These are phyloP conservation scores for Palloptera scutellata DNA, from an alignment of 2,888 invertebrate genomes.

Conservation along the genomic window DNA sequence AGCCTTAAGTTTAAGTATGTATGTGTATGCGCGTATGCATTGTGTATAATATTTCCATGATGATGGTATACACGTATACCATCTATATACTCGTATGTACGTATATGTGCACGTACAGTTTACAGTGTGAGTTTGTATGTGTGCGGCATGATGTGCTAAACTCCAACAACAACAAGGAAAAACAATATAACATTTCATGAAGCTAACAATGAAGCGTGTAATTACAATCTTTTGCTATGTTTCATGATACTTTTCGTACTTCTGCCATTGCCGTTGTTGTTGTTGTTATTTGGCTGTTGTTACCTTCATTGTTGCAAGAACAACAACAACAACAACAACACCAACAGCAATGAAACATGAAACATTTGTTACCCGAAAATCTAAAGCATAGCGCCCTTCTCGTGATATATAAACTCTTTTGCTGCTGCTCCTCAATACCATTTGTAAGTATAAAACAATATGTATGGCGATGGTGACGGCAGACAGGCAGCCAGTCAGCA, in stretches of 20 bases:
- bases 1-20: slow-evolving; percentile 42
- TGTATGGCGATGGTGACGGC: background rate
- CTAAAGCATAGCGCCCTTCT: slow-evolving; percentile 17
- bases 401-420: slow-evolving; percentile 18
- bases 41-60: background rate
- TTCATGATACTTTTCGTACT: slow-evolving; percentile 23
- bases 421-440: background rate
- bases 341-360: slow-evolving; percentile 26
- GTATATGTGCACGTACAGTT: no score
- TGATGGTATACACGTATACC: no score
- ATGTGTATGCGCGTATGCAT: background rate
- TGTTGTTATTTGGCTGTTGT: background rate
- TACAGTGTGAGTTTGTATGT: slow-evolving; percentile 8
- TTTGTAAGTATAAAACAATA: no score
- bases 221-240: slow-evolving; percentile 59
- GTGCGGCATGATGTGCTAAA: slow-evolving; percentile 7
- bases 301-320: background rate
- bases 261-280: background rate
- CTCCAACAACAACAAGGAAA: slow-evolving; percentile 21
- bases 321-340: slow-evolving; percentile 2
- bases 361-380: slow-evolving; percentile 42
- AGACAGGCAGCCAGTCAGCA: slow-evolving; percentile 35
- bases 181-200: slow-evolving; percentile 25
- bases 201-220: slow-evolving; percentile 64
- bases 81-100: no score